These are phyloP conservation scores for Scopus umbretta DNA, from an alignment of 2,113 vertebrate species.

Conservation along the genomic window DNA sequence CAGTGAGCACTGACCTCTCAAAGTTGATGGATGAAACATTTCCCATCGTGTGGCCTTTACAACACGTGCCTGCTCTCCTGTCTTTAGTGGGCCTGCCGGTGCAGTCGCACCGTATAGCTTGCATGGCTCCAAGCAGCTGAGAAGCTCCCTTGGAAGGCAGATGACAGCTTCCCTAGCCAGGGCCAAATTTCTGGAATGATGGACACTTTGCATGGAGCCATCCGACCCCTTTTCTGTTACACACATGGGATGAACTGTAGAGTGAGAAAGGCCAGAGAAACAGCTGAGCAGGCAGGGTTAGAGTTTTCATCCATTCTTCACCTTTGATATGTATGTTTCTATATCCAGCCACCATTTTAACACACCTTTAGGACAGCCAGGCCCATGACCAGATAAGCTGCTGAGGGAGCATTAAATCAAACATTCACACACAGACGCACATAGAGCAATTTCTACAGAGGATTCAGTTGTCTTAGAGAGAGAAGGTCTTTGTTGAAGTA, in stretches of 20 bases:
- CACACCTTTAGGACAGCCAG: neutral
- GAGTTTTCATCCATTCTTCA: neutral
- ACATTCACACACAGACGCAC: neutral
- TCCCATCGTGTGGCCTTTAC: neutral
- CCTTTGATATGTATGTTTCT: neutral
- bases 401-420: neutral
- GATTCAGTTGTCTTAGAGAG: neutral
- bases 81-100: rapidly evolving
- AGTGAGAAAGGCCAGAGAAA: neutral
- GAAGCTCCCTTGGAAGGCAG: neutral
- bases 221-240: neutral
- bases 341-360: neutral
- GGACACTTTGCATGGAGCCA: rapidly evolving
- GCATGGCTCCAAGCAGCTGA: neutral
- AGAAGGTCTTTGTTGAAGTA: neutral
- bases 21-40: rapidly evolving
- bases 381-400: neutral
- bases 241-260: neutral
- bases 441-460: neutral
- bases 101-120: too few relatives aligned
- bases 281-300: neutral
- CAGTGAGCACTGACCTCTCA: rapidly evolving
- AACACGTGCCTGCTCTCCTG: rapidly evolving
- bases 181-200: neutral
- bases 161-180: neutral